Base-by-base conservation (phyloP, 2,797 vertebrate genomes). In the Delichon dasypus region DNA sequence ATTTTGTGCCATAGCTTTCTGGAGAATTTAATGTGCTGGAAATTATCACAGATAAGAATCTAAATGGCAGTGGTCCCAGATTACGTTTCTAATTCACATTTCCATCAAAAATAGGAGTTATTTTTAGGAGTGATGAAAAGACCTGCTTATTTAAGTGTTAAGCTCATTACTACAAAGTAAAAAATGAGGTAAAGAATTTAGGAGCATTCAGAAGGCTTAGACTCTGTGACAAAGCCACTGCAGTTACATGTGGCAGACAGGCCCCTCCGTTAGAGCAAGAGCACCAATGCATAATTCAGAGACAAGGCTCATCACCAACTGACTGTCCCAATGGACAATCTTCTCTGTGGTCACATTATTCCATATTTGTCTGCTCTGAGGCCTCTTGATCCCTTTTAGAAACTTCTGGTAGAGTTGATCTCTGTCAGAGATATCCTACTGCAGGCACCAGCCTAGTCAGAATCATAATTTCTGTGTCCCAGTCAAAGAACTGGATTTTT, bases 401-500 rank as follows among this genome's bases (percentile, higher is more conserved):
- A 38, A 50, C 62, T 85, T 93, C 47, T 78, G 66, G 30, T 23
- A 8, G 36, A 71, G 36, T 3, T 74, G 65, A 74, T 89, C 27
- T 80, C 78, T 72, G 34, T 38, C 72, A 91, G 60, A 90, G n/a
- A 66, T 13, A 79, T 53, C 26, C n/a, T 26, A 36, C 77, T 85
- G 55, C 32, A 75, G 47, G 29, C 44, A 88, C 8, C 44, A 76
- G 30, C 29, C 38, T 34, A 60, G 38, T 57, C 57, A 45, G 47
- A 26, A 22, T 42, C 3, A 2, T 40, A 27, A 89, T 62, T 90
- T 90, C 75, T 77, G 68, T 57, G 36, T 85, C 20, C 38, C 22
- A 92, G 47, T 72, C 60, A 93, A 83, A 85, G 84, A 90, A 88
- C 38, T 54, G 62, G 57, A 55, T 53, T 76, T 94, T 78, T 86